phyloP scores from a whole-genome alignment of 1,140 invertebrate species.

The Drosophila santomea region DNA sequence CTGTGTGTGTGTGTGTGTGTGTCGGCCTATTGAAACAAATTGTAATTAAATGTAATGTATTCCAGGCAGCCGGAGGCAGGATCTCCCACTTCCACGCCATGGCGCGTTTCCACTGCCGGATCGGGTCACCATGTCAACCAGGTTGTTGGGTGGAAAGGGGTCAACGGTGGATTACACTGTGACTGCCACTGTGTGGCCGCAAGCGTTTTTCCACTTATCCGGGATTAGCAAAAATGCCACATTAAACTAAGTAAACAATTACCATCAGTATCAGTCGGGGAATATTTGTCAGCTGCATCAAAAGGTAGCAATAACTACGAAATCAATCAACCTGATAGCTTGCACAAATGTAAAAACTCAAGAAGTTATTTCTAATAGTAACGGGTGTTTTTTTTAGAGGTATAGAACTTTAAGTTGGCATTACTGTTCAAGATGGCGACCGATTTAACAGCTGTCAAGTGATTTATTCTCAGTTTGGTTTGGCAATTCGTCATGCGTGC shows the following conservation, averaged over 20 bases:
- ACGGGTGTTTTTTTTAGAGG: no score
- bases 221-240: conserved; percentile 72
- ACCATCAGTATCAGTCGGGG: not conserved
- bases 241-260: conserved; percentile 70
- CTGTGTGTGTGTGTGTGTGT: not conserved
- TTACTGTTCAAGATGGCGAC: no score
- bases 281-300: conserved; percentile 7
- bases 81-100: conserved; percentile 15
- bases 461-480: no score
- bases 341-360: not conserved
- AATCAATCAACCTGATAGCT: conserved; percentile 11
- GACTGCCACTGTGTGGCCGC: conserved; percentile 31
- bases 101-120: no score
- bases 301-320: conserved; percentile 7
- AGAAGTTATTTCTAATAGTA: not conserved
- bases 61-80: conserved; percentile 25
- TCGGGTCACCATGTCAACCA: conserved; percentile 63
- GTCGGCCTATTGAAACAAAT: conserved; percentile 50
- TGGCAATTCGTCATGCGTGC: no score
- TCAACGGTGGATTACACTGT: not conserved
- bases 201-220: conserved; percentile 68
- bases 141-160: not conserved
- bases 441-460: no score
- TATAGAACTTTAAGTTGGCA: no score
- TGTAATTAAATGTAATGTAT: conserved; percentile 74